Conservation (phyloP, 2,888 invertebrate genomes). For the Melanargia galathea region DNA sequence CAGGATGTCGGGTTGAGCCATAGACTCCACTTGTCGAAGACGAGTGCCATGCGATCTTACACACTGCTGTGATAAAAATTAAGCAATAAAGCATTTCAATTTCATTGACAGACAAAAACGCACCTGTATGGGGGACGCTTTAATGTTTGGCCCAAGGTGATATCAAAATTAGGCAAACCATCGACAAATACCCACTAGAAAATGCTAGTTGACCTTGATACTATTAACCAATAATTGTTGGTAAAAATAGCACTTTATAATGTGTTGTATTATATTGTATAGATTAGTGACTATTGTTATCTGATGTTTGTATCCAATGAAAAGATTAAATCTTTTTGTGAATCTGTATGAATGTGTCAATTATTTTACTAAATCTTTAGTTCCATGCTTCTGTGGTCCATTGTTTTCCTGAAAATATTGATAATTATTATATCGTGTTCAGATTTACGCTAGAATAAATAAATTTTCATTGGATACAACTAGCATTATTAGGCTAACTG, state of each 20-base stretch:
- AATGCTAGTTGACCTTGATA: background rate
- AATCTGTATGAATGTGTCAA: background rate
- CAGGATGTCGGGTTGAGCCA: no score
- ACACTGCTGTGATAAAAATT: no score
- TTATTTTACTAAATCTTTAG: background rate
- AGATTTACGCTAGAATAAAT: background rate
- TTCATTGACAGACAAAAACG: no score
- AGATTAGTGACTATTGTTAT: background rate
- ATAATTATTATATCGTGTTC: background rate
- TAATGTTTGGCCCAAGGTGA: background rate
- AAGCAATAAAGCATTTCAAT: no score
- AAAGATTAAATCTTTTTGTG: background rate
- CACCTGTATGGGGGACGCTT: no score
- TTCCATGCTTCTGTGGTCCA: slow-evolving; percentile 11
- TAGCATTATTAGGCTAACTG: no score
- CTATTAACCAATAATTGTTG: background rate
- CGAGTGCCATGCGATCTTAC: no score
- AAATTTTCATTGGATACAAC: slow-evolving; percentile 5
- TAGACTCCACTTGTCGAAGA: no score
- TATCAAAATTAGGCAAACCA: background rate
- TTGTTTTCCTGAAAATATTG: background rate
- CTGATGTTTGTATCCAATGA: background rate
- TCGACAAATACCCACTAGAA: background rate
- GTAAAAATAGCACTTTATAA: background rate
- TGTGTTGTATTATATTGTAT: background rate